phyloP scores from a whole-genome alignment of 2,113 vertebrate species.

The Orthonyx spaldingii region DNA sequence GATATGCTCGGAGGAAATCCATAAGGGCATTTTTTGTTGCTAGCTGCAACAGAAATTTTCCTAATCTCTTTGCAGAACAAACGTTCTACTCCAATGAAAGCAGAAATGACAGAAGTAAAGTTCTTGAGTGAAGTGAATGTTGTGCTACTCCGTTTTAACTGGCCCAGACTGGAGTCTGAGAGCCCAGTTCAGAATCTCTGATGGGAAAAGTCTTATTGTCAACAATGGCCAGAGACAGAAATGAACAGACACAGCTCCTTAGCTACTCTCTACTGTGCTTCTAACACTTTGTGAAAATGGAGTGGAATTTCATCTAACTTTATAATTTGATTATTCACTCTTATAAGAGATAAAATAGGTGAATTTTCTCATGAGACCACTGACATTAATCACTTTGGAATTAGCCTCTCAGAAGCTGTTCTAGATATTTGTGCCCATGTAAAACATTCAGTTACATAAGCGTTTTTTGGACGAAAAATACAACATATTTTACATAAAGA shows the following conservation, averaged over 20 bases:
- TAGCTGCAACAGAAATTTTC: background rate
- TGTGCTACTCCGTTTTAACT: background rate
- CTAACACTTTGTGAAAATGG: background rate
- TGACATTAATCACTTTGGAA: background rate
- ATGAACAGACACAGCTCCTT: background rate
- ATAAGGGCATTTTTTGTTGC: background rate
- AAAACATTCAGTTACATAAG: background rate
- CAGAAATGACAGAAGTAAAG: background rate
- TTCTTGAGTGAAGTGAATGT: background rate
- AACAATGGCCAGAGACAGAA: background rate
- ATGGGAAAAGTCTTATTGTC: background rate
- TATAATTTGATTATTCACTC: background rate
- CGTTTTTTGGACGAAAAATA: background rate
- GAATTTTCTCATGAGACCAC: background rate
- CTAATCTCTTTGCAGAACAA: background rate
- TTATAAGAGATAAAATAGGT: background rate
- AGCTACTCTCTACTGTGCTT: background rate
- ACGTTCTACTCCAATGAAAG: background rate
- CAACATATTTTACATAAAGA: background rate
- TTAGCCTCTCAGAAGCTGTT: background rate
- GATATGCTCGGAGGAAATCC: background rate
- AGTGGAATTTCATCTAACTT: background rate
- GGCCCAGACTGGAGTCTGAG: background rate
- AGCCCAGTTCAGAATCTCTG: background rate
- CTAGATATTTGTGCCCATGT: background rate